Base-by-base conservation (phyloP, 2,113 vertebrate species). In the Phalacrocorax carbo region DNA sequence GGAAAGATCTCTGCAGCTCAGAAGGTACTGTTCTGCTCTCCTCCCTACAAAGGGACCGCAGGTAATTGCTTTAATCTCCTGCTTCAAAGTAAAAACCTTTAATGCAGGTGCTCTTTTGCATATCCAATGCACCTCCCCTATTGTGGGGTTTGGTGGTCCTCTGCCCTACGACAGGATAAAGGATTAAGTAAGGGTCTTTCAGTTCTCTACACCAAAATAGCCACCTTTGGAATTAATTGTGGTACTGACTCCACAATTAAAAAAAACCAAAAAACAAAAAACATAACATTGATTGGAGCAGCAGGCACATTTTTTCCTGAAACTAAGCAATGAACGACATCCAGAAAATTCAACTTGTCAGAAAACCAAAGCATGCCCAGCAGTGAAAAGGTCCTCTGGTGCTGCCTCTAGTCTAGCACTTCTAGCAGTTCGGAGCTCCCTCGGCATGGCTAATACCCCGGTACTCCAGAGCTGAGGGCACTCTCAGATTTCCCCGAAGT, bases 141-240 rank as follows among this genome's bases (percentile, higher is more conserved):
- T 1, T n/a, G 9, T 3, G 14, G 36, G 22, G 23, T 13, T 58
- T 58, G 80, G 27, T 3, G n/a, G 29, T 55, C 29, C 36, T 49
- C 72, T 61, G 42, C 1, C 0, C 40, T 18, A 9, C 2, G 13
- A 15, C 29, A 52, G 18, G 15, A 44, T 3, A 29, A 48, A 80
- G 20, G 32, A 44, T 30, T 68, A 57, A 15, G 7, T 21, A 26
- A 38, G 15, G n/a, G 4, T 3, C 36, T 36, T 60, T 9, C 34
- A 57, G 5, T 19, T 73, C 44, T 36, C 16, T n/a, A 48, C 26
- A 52, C 5, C 21, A 38, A 46, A 76, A 62, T 0, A 34, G 6
- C 5, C 58, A 66, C 34, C 44, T 46, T 70, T 7, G 21, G 30
- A 54, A 90, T 38, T n/a, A 42, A 51, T 5, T 7, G 9, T 66